Evolutionary conservation across 2,797 vertebrate genomes (phyloP), one percentile per base, ranked within the genome.

Genomic region (Pangasius krempfi): DNA sequence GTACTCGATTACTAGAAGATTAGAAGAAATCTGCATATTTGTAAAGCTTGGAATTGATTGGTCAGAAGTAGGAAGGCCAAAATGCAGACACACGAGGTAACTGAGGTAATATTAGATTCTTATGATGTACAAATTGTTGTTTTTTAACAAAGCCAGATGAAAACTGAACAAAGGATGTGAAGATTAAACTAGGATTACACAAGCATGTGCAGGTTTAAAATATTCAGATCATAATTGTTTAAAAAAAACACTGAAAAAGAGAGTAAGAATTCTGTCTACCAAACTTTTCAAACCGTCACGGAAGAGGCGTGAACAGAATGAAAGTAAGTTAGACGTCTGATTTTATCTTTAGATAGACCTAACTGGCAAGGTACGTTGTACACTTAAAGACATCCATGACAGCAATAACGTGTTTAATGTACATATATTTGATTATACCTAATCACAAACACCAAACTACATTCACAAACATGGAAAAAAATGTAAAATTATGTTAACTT

Each of bases 21-120:
- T 62, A 62, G 22, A 84, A 30, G 81, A 52, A 64, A 68, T 70
- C 47, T 84, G 83, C 64, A 84, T 84, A 72, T 84, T 83, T 84
- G 56, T 75, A 33, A 64, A 88, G 56, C 14, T 62, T 64, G 58
- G 58, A 75, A 52, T 12, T 66, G n/a, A 54, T 16, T 44, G 40
- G 25, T 47, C 58, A 83, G 58, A 62, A 47, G 25, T 40, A 83
- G 40, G 58, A 84, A 66, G 73, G 81, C 20, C 30, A 84, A 27
- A 64, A 64, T 20, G 70, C 18, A 66, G 66, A 70, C 2, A 25
- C 5, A 25, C 25, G n/a, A 70, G 83, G 47, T 70, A 54, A 84
- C 18, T 33, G 82, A 84, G 62, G 82, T 84, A 52, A 68, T 33
- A 47, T 47, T 44, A 9, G 37, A 27, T 62, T 62, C 40, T 50